Conservation (phyloP, 2,888 invertebrate species). For the Eurytoma californica region DNA sequence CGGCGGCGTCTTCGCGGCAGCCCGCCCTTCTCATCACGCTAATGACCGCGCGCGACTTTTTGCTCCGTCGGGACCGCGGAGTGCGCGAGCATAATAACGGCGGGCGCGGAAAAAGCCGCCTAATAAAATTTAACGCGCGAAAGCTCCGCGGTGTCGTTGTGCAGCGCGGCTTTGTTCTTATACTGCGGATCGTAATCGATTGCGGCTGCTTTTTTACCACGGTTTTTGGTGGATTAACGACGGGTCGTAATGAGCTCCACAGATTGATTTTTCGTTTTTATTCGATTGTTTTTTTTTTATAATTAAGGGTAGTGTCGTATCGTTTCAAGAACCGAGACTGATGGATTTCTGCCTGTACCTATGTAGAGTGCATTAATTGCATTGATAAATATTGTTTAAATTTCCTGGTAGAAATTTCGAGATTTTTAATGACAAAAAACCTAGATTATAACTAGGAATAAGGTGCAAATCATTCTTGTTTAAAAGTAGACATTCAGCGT, state of each 20-base stretch:
- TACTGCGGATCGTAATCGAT: not conserved
- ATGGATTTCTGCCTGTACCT: too few relatives aligned
- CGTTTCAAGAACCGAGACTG: too few relatives aligned
- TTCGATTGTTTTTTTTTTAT: not conserved
- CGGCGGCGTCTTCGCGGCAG: not conserved
- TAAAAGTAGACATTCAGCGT: too few relatives aligned
- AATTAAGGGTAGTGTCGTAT: not conserved
- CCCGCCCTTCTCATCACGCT: conserved; percentile 30
- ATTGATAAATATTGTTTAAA: too few relatives aligned
- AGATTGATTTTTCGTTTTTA: not conserved
- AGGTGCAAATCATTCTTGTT: too few relatives aligned
- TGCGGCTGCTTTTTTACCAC: not conserved
- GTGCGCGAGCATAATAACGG: conserved; percentile 10
- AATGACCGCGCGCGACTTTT: conserved; percentile 27
- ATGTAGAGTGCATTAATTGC: too few relatives aligned
- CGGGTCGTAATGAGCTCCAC: not conserved
- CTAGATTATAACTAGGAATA: too few relatives aligned
- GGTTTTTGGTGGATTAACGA: not conserved
- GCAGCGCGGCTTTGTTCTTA: not conserved
- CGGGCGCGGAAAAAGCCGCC: conserved; percentile 38
- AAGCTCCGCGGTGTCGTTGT: conserved; percentile 1
- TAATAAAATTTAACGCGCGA: conserved; percentile 49
- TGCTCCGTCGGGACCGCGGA: not conserved
- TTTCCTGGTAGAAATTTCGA: too few relatives aligned
- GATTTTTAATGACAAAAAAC: too few relatives aligned